These are phyloP conservation scores for Cephus pulcher DNA, from an alignment of 2,888 invertebrate species.

Conservation along the genomic window DNA sequence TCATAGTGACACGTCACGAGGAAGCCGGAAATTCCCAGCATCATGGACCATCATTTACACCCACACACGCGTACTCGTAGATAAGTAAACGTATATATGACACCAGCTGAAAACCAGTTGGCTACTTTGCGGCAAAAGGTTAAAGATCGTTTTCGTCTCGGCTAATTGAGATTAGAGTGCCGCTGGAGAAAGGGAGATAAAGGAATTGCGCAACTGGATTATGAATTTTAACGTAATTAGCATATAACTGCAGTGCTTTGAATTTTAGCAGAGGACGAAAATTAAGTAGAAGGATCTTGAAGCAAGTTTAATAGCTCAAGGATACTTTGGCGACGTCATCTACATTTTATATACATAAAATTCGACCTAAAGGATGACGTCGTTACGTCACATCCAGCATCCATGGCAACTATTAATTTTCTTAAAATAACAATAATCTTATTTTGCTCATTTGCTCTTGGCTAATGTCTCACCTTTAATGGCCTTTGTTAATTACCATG, in stretches of 20 bases:
- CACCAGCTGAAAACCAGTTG: not conserved
- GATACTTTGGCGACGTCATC: too few species aligned
- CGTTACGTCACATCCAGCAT: not conserved
- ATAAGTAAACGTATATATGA: not conserved
- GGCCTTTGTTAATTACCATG: not conserved
- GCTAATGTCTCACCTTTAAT: not conserved
- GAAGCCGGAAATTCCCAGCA: not conserved
- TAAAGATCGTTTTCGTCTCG: too few species aligned
- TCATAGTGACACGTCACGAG: not conserved
- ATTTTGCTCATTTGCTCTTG: not conserved
- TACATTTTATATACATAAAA: not conserved
- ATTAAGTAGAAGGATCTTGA: not conserved
- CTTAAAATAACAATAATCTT: not conserved
- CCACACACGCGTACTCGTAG: too few species aligned
- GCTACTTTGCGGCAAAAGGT: too few species aligned
- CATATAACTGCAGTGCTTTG: not conserved
- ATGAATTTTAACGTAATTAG: not conserved
- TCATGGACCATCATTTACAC: not conserved
- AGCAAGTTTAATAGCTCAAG: not conserved
- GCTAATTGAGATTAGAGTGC: not conserved
- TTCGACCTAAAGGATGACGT: not conserved
- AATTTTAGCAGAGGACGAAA: not conserved
- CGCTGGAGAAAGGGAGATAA: not conserved
- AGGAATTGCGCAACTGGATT: not conserved
- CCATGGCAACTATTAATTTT: not conserved